Evolutionary conservation across 2,113 vertebrate species (phyloP), one percentile per base, ranked within the genome.

Genomic region (Aegotheles bennettii): DNA sequence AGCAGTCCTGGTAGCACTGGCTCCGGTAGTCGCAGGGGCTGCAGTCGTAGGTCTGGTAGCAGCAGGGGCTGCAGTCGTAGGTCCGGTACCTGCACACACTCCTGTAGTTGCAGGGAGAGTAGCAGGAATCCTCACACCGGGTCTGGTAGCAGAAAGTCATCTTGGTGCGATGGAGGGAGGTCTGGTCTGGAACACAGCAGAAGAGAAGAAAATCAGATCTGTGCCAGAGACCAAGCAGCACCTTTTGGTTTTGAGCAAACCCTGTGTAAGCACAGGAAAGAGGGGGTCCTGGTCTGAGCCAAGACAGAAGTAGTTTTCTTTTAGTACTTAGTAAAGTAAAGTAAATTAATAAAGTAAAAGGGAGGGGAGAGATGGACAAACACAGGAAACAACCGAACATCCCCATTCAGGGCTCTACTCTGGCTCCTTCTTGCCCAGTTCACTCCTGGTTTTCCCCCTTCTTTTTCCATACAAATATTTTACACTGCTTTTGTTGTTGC

Each of bases 71-170:
- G 2, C 93, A 96, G n/a, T 91, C 81, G 6, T 85, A 87, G 74
- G 15, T 56, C 15, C 18, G 45, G 85, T 25, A 89, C 26, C 9
- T 61, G 59, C 6, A 85, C 19, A n/a, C 13, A 6, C 8, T 4
- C 7, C 76, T 11, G 17, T 54, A 94, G 94, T 3, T 11, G 38
- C 94, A 95, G 21, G 94, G 94, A 7, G 84, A 56, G 73, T 20
- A 88, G 82, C 93, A 96, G 64, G 13, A 1, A 1, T 96, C 92
- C 10, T 94, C 85, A 3, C 94, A 96, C 78, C 81, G 84, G 51
- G 57, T 84, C 90, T 96, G 95, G 84, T 95, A 91, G 87, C 8
- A 91, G 92, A 36, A 91, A 69, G 87, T 94, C 95, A 96, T 96
- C 54, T 47, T 65, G 92, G 15, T 24, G 77, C 0, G 33, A 18